phyloP scores from a whole-genome alignment of 2,797 vertebrate species.

The Ibycter americanus region DNA sequence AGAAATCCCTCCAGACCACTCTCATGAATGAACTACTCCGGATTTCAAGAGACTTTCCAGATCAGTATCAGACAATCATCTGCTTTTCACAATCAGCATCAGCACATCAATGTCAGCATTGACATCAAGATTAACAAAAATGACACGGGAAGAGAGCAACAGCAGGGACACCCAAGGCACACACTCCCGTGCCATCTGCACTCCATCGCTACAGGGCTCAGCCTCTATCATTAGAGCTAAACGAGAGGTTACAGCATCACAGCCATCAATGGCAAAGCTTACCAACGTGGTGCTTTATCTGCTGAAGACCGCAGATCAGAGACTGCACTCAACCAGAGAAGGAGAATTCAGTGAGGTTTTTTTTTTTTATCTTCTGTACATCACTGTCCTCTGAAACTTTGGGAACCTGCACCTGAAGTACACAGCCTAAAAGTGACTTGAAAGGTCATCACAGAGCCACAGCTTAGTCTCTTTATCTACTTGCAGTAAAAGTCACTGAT shows the following conservation, averaged over 20 bases:
- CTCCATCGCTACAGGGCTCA: not conserved
- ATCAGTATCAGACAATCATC: not conserved
- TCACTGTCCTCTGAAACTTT: not conserved
- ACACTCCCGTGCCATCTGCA: not conserved
- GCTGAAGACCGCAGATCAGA: not conserved
- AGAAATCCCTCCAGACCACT: not conserved
- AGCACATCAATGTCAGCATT: accelerated
- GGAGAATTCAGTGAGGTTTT: not conserved
- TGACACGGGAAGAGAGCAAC: accelerated
- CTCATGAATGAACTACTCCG: not conserved
- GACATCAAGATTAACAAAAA: not conserved
- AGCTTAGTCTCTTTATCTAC: not conserved
- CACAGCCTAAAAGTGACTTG: not conserved
- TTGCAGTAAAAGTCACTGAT: slow-evolving; percentile 15
- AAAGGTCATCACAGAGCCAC: not conserved
- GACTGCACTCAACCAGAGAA: not conserved
- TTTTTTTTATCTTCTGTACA: not conserved
- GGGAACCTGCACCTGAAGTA: not conserved
- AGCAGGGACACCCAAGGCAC: not conserved
- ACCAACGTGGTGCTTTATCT: not conserved
- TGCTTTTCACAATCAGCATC: not conserved
- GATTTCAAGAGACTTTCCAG: not conserved
- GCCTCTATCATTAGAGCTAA: not conserved
- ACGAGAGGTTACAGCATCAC: not conserved
- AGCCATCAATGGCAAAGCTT: not conserved